Conservation (phyloP, 2,888 invertebrate species). For the Lysandra bellargus region DNA sequence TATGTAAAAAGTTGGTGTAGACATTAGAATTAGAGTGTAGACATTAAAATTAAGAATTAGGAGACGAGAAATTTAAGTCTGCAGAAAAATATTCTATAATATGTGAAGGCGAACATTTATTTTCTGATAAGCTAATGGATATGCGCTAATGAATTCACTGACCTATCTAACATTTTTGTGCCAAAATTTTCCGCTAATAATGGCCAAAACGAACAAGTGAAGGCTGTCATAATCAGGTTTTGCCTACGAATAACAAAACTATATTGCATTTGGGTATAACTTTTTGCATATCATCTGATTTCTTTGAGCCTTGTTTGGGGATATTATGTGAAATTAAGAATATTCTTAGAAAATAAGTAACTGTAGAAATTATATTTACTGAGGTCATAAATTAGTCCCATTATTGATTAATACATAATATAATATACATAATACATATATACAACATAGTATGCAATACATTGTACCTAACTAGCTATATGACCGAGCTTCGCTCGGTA, state of each 20-base stretch:
- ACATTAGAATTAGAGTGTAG: background rate
- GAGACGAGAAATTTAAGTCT: background rate
- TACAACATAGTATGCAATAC: too few species aligned
- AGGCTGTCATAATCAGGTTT: background rate
- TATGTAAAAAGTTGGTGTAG: background rate
- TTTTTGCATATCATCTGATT: constrained; percentile 3
- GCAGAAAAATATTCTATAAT: background rate
- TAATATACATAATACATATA: too few species aligned
- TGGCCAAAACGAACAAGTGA: constrained; percentile 11
- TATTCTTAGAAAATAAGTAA: background rate
- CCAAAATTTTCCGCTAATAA: background rate
- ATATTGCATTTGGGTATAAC: too few species aligned
- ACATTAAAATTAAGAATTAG: background rate
- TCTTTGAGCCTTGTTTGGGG: background rate
- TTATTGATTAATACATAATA: too few species aligned
- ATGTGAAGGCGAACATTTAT: background rate
- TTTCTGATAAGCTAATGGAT: background rate
- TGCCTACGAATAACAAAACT: too few species aligned
- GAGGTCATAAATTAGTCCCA: background rate
- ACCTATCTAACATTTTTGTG: background rate
- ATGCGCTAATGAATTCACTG: background rate
- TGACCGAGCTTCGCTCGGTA: too few species aligned
- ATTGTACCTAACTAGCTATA: too few species aligned
- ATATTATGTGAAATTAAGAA: background rate
- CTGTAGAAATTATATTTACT: background rate